A percentile compares a stretch with the other conserved stretches of the same genome.
Evolutionary conservation across 2,113 vertebrate genomes (phyloP).

Genomic region (Eptesicus fuscus): DNA sequence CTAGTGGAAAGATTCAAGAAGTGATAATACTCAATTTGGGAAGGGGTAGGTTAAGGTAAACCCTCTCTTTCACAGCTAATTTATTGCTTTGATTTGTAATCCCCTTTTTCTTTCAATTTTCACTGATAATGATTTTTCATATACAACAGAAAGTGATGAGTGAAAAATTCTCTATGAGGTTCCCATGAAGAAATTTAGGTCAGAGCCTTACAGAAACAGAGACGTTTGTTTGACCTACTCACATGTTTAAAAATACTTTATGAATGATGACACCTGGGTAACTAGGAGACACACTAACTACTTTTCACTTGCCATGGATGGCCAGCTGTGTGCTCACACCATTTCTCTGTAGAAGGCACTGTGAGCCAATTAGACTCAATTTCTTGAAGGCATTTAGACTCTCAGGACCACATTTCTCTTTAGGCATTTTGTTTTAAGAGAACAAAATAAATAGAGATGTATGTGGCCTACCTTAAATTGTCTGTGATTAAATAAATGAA

Average conservation of each 20-base stretch:
- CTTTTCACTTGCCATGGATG: accelerated
- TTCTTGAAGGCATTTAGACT: background rate
- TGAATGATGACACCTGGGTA: background rate
- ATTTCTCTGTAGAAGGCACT: constrained; percentile 45
- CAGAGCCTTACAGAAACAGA: background rate
- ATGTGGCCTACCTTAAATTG: constrained; percentile 4
- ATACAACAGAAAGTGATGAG: background rate
- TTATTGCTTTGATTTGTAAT: background rate
- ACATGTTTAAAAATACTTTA: background rate
- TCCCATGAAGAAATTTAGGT: constrained; percentile 11
- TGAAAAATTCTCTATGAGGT: background rate
- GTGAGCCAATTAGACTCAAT: constrained; percentile 1
- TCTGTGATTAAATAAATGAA: constrained; percentile 57
- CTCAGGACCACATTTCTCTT: background rate
- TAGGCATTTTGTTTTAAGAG: constrained; percentile 25
- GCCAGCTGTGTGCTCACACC: background rate
- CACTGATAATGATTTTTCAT: background rate
- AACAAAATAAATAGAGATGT: background rate
- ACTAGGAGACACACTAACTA: background rate
- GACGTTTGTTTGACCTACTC: background rate
- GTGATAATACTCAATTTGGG: background rate
- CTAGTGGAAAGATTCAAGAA: background rate
- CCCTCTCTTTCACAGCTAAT: background rate
- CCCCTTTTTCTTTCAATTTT: background rate
- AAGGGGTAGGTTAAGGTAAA: background rate